Evolutionary conservation across 2,888 invertebrate genomes (phyloP).

Genomic region (Erebia ligea): DNA sequence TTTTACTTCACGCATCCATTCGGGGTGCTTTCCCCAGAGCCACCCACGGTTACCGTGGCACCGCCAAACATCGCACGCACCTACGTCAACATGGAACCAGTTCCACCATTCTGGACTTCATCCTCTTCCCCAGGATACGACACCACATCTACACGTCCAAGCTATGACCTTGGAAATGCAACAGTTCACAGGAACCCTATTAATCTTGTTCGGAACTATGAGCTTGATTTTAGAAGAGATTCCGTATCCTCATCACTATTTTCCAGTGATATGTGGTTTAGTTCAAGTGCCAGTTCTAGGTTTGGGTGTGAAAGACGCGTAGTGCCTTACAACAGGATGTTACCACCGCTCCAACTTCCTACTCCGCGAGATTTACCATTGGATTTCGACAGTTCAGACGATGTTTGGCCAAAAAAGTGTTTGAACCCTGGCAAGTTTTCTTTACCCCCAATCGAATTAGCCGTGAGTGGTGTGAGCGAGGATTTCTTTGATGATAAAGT

Average conservation of each 20-base stretch:
- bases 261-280: conserved; percentile 62
- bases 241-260: conserved; percentile 61
- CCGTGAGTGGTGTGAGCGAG: conserved; percentile 45
- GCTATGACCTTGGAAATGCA: conserved; percentile 53
- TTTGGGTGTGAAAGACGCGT: conserved; percentile 51
- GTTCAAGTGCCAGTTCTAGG: conserved; percentile 54
- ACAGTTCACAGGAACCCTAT: conserved; percentile 54
- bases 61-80: conserved; percentile 47
- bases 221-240: conserved; percentile 48
- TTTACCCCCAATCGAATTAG: conserved; percentile 55
- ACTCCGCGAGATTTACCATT: conserved; percentile 49
- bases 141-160: conserved; percentile 44
- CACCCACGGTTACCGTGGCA: conserved; percentile 52
- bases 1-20: conserved; percentile 84
- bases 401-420: conserved; percentile 59
- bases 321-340: conserved; percentile 56
- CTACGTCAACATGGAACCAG: conserved; percentile 63
- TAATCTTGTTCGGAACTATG: conserved; percentile 49
- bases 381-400: conserved; percentile 51
- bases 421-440: conserved; percentile 47
- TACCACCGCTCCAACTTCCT: conserved; percentile 68
- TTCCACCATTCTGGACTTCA: conserved; percentile 54
- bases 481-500: conserved; percentile 37
- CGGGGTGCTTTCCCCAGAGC: conserved; percentile 79
- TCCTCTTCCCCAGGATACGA: conserved; percentile 55